Base-by-base conservation (phyloP, 2,797 vertebrate genomes). In the Thaleichthys pacificus region DNA sequence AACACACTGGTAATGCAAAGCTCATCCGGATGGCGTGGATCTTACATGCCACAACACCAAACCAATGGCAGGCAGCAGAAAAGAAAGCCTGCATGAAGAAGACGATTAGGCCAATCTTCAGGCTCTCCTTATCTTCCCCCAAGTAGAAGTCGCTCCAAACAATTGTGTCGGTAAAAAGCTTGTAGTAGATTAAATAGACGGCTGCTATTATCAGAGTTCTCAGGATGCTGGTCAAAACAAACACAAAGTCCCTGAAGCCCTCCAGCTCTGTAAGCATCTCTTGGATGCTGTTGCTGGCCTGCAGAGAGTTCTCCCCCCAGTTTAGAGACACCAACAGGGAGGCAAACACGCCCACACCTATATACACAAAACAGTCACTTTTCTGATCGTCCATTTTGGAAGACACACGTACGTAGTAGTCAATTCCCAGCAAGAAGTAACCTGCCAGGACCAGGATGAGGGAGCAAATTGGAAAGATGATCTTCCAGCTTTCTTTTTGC, bases 271-370 rank as follows among this genome's bases (percentile, higher is more conserved):
- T 63, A 65, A 93, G 74, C 2, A 61, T 85, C 0, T 89, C 82
- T 83, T 84, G 78, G 82, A 92, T 82, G 19, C 60, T 77, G 74
- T 88, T 90, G 30, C 88, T 87, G 24, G 92, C 92, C 83, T 92
- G 93, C 28, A 93, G 28, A 17, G 90, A 83, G 74, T 95, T 95
- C 85, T 94, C 94, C 93, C 94, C 94, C 94, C 94, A 95, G 77
- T 92, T 94, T 17, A 94, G 28, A 1, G 94, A 94, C 49, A 94
- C 64, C 0, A 95, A 82, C 8, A 94, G 5, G 1, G 91, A 92
- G 7, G 88, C 78, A 5, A 93, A 70, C 66, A 94, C 88, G n/a
- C 89, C 92, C 35, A 93, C 4, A 30, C 15, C 91, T 26, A 95
- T 61, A n/a, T 86, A 93, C 0, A 72, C 0, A 19, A 62, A 93